Conservation (phyloP, 2,797 vertebrate genomes). For the Erethizon dorsatum region DNA sequence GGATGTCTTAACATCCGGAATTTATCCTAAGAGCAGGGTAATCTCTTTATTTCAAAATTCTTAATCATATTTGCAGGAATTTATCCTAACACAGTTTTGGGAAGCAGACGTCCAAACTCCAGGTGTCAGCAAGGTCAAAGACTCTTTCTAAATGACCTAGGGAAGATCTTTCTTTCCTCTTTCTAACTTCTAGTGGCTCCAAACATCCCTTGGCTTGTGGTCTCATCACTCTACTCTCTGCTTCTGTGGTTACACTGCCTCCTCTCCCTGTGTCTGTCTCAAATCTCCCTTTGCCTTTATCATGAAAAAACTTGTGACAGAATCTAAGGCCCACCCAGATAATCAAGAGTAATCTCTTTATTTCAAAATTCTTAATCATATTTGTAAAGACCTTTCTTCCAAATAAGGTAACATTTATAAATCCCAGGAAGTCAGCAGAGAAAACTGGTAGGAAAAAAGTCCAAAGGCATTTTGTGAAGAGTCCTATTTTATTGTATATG, state of each 20-base stretch:
- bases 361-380: neutral
- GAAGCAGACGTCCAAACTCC: neutral
- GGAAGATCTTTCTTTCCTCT: neutral
- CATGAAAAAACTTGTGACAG: neutral
- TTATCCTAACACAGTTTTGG: neutral
- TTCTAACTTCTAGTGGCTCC: neutral
- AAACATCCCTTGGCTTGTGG: neutral
- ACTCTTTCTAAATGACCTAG: neutral
- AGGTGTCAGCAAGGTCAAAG: neutral
- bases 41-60: neutral
- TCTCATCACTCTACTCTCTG: neutral
- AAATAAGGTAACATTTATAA: conserved; percentile 3
- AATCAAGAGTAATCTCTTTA: neutral
- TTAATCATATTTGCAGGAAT: neutral
- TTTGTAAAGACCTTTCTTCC: neutral
- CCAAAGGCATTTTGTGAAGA: neutral
- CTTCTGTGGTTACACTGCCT: neutral
- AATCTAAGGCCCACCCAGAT: neutral
- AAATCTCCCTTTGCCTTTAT: neutral
- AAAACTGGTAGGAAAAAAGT: neutral
- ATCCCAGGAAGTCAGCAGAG: neutral
- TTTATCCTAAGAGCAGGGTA: neutral
- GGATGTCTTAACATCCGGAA: neutral
- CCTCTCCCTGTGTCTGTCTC: neutral
- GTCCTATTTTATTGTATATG: neutral